Evolutionary conservation across 2,113 vertebrate species (phyloP), one percentile per base, ranked within the genome.

Genomic region (Chionodraco myersi): DNA sequence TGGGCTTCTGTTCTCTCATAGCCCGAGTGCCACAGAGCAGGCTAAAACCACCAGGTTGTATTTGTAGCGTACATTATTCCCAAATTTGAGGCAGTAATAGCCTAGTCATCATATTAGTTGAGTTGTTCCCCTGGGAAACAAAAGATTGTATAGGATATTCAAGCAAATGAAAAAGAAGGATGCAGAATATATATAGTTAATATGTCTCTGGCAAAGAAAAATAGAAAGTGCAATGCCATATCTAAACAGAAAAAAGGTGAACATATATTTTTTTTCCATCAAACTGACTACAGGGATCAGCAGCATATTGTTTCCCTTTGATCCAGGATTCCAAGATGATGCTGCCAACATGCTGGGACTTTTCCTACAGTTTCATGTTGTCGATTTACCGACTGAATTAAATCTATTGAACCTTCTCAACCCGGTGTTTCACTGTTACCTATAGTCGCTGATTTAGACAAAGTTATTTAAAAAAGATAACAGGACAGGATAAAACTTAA

Each of bases 371-470:
- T 53, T 58, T 59, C 34, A 48, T 36, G n/a, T 13, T 71, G 36
- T 49, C 6, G 18, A 23, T 59, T 13, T 60, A 60, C 36, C 57
- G 44, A 45, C 49, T 56, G 2, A 66, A 11, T 41, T 26, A 56
- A 82, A 62, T 69, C 58, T 47, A 47, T 26, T 60, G 36, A 69
- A 64, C 58, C n/a, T 34, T 51, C 23, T 79, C 52, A 53, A 16
- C 63, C 56, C 15, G 3, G 30, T 3, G 2, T 9, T 49, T 23
- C 30, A 41, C 34, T 54, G 30, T 52, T 52, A 23, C 54, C 45
- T 49, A 8, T 51, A 5, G 36, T 67, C n/a, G 6, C 12, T 26
- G 8, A 49, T 52, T 67, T 12, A 13, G 7, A 68, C 51, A 44
- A 14, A 21, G n/a, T 13, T n/a, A 11, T 12, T n/a, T 1, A 18